These are phyloP conservation scores for Heliconius eleuchia DNA, from an alignment of 1,140 invertebrate species.

Conservation along the genomic window DNA sequence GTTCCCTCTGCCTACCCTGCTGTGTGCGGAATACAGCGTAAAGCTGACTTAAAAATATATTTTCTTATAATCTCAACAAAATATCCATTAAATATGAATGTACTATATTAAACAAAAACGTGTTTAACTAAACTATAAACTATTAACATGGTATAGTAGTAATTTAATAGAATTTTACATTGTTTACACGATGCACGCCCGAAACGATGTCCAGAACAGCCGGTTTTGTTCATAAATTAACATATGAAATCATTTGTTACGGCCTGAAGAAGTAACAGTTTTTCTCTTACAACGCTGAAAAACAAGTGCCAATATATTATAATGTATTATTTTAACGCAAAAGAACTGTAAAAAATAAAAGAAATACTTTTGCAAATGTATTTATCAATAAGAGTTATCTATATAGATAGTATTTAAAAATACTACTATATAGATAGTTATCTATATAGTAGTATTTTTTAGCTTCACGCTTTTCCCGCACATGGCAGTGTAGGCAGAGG, in stretches of 20 bases:
- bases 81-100: background rate
- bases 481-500: too few relatives aligned
- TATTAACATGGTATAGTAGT: background rate
- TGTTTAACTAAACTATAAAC: background rate
- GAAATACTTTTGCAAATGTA: too few relatives aligned
- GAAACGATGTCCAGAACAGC: background rate
- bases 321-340: background rate
- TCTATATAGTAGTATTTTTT: too few relatives aligned
- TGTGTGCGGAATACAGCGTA: too few relatives aligned
- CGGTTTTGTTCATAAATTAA: background rate
- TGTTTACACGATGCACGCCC: slow-evolving; percentile 16
- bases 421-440: too few relatives aligned
- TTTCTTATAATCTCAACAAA: background rate
- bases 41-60: too few relatives aligned
- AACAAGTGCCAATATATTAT: too few relatives aligned
- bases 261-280: background rate
- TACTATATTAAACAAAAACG: background rate
- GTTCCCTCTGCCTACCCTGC: too few relatives aligned
- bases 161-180: slow-evolving; percentile 12
- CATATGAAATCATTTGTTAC: background rate
- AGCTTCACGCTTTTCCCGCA: background rate
- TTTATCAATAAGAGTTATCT: too few relatives aligned
- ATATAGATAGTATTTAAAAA: too few relatives aligned
- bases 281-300: background rate
- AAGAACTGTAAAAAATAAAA: background rate